Conservation (phyloP, 2,888 invertebrate species). For the Nomada fucata region DNA sequence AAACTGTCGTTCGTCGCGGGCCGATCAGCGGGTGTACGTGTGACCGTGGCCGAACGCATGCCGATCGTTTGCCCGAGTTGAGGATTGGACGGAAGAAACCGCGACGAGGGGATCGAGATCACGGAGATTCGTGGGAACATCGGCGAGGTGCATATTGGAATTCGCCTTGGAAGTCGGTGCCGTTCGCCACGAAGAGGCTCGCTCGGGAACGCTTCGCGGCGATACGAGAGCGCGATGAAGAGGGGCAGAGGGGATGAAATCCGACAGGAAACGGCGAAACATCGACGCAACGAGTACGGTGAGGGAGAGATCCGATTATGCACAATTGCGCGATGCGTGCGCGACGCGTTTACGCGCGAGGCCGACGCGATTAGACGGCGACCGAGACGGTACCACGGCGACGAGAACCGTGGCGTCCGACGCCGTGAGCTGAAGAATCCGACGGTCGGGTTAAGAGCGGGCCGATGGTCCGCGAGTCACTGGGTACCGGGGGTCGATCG, state of each 20-base stretch:
- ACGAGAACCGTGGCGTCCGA: too few species aligned
- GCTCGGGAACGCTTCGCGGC: not conserved
- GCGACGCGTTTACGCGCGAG: not conserved
- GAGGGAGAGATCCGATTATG: slow-evolving; percentile 48
- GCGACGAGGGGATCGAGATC: not conserved
- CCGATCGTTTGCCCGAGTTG: not conserved
- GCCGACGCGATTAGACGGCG: not conserved
- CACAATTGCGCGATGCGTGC: not conserved
- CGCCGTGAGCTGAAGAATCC: too few species aligned
- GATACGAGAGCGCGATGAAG: slow-evolving; percentile 64
- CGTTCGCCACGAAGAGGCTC: too few species aligned
- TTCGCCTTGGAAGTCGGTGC: too few species aligned
- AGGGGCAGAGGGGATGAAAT: slow-evolving; percentile 67
- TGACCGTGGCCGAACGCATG: not conserved
- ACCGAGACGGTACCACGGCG: too few species aligned
- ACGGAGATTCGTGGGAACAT: too few species aligned
- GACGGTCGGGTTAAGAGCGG: slow-evolving; percentile 27
- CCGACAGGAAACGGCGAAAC: slow-evolving; percentile 58
- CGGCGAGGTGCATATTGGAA: too few species aligned
- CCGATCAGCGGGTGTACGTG: not conserved
- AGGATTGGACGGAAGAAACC: not conserved
- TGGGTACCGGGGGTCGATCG: slow-evolving; percentile 76
- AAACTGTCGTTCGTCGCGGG: not conserved
- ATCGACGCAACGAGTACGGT: slow-evolving; percentile 72
- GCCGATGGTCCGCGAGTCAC: slow-evolving; percentile 78